Base-by-base conservation (phyloP, 2,888 invertebrate species). In the Chloromyia formosa region DNA sequence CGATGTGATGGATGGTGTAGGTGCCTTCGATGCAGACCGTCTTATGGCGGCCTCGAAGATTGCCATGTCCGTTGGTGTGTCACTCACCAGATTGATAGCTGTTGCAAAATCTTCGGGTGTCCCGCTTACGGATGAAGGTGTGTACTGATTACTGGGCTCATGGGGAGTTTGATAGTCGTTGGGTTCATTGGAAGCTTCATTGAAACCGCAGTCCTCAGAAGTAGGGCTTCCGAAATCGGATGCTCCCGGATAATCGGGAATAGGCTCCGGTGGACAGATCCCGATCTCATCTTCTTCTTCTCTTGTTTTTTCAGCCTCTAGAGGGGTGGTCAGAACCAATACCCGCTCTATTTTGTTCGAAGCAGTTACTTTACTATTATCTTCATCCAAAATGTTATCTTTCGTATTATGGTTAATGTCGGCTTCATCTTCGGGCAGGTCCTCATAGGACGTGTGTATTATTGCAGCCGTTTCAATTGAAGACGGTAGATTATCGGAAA, bases 401-500 rank as follows among this genome's bases (percentile, higher is more conserved):
- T 14, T 66, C 1, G 23, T 66, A 22, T 66, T 66, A 66, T 23
- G 74, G 62, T n/a, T 42, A 3, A 76, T 74, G n/a, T 75, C 69
- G 40, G 76, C 78, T 2, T 76, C 78, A 22, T 78, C 74, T 16
- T 77, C 78, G 22, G 73, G 68, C 2, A 79, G 73, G 40, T 78
- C 79, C 0, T 78, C 78, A 75, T 80, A 81, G 71, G 80, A 80
- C 58, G 79, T 83, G 68, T 83, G 83, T 1, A 83, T 80, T n/a
- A 81, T 82, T 16, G 82, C 83, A 7, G 83, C 82, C 12, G 82
- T 80, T 73, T 83, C 81, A 27, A 82, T 82, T 1, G 83, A 81
- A 73, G 82, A 81, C 22, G 84, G 83, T 75, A 81, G 75, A 79
- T 83, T 77, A 77, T 83, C 83, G 0, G 84, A 84, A 23, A 82